phyloP scores from a whole-genome alignment of 2,113 vertebrate genomes.

The Xiphorhynchus elegans region DNA sequence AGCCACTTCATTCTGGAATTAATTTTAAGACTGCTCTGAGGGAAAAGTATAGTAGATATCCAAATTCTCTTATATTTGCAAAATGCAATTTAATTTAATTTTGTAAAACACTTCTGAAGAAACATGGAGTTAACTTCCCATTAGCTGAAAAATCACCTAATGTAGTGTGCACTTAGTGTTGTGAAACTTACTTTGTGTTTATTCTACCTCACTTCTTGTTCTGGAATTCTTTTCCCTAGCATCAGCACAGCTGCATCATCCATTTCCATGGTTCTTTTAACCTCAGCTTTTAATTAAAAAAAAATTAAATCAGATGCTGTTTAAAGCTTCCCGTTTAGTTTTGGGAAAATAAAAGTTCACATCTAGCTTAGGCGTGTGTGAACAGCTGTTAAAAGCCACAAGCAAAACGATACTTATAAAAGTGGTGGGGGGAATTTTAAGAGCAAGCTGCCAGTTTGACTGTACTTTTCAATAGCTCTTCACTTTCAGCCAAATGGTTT shows the following conservation, averaged over 20 bases:
- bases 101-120: background rate
- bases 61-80: background rate
- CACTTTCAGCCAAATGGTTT: conserved; percentile 56
- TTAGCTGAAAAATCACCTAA: conserved; percentile 12
- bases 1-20: background rate
- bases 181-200: conserved; percentile 59
- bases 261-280: conserved; percentile 52
- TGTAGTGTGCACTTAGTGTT: background rate
- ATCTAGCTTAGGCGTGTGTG: conserved; percentile 61
- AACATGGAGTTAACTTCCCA: conserved; percentile 28
- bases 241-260: conserved; percentile 65
- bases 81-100: background rate
- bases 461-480: conserved; percentile 54
- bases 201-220: conserved; percentile 59
- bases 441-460: conserved; percentile 52
- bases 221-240: conserved; percentile 42
- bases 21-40: background rate
- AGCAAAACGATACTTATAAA: conserved; percentile 66
- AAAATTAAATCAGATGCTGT: conserved; percentile 65
- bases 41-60: background rate
- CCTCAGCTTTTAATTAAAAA: conserved; percentile 67
- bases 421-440: conserved; percentile 58
- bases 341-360: conserved; percentile 65
- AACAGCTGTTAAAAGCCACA: conserved; percentile 70
- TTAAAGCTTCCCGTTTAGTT: conserved; percentile 59